Conservation (phyloP, 1,140 invertebrate genomes). For the Dendroctonus ponderosae region DNA sequence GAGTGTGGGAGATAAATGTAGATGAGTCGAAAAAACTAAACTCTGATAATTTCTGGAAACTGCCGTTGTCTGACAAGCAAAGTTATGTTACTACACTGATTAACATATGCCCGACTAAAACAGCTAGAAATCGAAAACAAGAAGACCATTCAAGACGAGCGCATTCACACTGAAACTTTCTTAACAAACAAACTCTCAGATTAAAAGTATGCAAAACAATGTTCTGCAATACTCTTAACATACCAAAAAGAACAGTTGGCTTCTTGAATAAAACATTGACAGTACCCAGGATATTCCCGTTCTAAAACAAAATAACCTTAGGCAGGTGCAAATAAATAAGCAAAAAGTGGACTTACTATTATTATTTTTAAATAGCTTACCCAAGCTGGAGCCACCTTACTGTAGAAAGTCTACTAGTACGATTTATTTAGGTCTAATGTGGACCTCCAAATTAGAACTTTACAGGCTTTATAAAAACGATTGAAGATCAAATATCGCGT, state of each 20-base stretch:
- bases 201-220: slow-evolving; percentile 33
- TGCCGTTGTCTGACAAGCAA: slow-evolving; percentile 10
- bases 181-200: slow-evolving; percentile 2
- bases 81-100: slow-evolving; percentile 12
- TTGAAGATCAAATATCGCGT: slow-evolving; percentile 26
- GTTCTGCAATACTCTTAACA: slow-evolving; percentile 21
- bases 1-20: too few relatives aligned
- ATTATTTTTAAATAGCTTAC: slow-evolving; percentile 34
- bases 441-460: slow-evolving; percentile 39
- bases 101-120: too few relatives aligned
- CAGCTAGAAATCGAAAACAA: slow-evolving; percentile 1
- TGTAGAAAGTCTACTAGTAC: slow-evolving; percentile 39
- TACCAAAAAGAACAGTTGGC: not conserved
- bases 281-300: slow-evolving; percentile 2
- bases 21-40: too few relatives aligned
- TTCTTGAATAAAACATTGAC: not conserved
- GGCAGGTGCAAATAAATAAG: not conserved
- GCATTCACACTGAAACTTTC: not conserved
- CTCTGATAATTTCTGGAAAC: slow-evolving; percentile 15
- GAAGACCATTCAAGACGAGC: not conserved
- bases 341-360: slow-evolving; percentile 5
- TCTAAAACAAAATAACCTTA: not conserved
- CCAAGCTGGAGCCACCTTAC: slow-evolving; percentile 45
- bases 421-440: slow-evolving; percentile 41
- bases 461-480: slow-evolving; percentile 40